A percentile compares a stretch with the other conserved stretches of the same genome.
These are phyloP conservation scores for Sipha maydis DNA, from an alignment of 2,888 invertebrate species.

Conservation along the genomic window DNA sequence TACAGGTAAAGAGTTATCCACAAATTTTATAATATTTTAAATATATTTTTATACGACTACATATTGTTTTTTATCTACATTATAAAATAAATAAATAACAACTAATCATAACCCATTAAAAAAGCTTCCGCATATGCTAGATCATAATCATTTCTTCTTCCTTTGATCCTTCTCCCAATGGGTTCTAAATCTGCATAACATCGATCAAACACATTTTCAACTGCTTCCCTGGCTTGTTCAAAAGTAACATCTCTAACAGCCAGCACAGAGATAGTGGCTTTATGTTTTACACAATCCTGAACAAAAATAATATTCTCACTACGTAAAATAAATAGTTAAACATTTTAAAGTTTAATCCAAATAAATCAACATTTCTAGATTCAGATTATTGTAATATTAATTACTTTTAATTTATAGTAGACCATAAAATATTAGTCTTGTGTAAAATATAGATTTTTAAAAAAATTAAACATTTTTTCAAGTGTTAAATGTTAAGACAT, in stretches of 20 bases:
- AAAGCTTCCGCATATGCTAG: slow-evolving; percentile 81
- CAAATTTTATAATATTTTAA: neutral
- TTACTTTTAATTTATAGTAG: too few species aligned
- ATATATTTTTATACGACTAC: slow-evolving; percentile 15
- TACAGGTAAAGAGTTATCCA: neutral
- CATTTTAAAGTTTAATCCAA: neutral
- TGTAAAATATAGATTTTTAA: too few species aligned
- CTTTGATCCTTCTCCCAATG: slow-evolving; percentile 80
- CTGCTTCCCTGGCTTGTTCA: slow-evolving; percentile 78
- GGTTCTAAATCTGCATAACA: slow-evolving; percentile 95
- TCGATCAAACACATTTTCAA: slow-evolving; percentile 88
- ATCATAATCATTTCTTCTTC: slow-evolving; percentile 80
- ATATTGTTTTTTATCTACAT: slow-evolving; percentile 15
- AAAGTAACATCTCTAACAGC: slow-evolving; percentile 81
- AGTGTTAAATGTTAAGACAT: too few species aligned
- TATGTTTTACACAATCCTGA: slow-evolving; percentile 88
- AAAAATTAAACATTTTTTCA: too few species aligned
- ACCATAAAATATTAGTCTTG: too few species aligned
- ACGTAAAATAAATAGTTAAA: neutral
- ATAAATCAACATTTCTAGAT: neutral
- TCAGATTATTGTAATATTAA: neutral
- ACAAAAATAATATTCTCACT: slow-evolving; percentile 64
- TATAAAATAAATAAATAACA: slow-evolving; percentile 64
- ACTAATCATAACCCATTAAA: slow-evolving; percentile 78
- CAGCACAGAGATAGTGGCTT: slow-evolving; percentile 85